phyloP scores from a whole-genome alignment of 2,113 vertebrate species.

The Crotalus viridis region DNA sequence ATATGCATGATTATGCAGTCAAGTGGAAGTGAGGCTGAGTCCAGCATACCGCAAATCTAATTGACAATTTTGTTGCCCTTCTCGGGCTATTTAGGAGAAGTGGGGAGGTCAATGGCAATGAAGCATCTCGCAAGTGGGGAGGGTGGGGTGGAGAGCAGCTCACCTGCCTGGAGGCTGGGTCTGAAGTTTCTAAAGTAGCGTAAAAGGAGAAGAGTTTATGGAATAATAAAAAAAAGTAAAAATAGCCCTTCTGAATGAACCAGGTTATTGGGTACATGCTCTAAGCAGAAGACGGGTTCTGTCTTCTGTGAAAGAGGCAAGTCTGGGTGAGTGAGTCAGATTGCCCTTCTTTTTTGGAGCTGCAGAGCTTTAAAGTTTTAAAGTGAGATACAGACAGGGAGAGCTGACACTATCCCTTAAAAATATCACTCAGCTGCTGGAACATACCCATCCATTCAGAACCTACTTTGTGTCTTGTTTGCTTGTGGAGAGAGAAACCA shows the following conservation, averaged over 20 bases:
- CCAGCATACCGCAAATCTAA: constrained; percentile 68
- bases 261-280: neutral
- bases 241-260: constrained; percentile 42
- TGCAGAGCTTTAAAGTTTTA: neutral
- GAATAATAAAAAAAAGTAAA: constrained; percentile 25
- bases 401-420: neutral
- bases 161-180: constrained; percentile 55
- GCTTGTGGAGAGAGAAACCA: neutral
- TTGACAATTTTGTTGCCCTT: constrained; percentile 80
- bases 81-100: constrained; percentile 74
- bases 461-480: neutral
- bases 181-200: constrained; percentile 63
- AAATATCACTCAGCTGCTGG: neutral
- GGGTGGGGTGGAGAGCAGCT: constrained; percentile 41
- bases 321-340: neutral
- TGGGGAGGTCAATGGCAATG: constrained; percentile 75
- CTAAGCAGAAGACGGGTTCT: neutral
- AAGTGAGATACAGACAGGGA: neutral
- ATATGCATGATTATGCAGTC: constrained; percentile 73
- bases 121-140: constrained; percentile 64
- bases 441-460: neutral
- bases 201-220: constrained; percentile 34
- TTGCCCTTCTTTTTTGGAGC: neutral
- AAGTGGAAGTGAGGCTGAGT: constrained; percentile 63
- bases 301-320: constrained; percentile 17